Evolutionary conservation across 1,140 invertebrate genomes (phyloP).

Genomic region (Archegozetes longisetosus): DNA sequence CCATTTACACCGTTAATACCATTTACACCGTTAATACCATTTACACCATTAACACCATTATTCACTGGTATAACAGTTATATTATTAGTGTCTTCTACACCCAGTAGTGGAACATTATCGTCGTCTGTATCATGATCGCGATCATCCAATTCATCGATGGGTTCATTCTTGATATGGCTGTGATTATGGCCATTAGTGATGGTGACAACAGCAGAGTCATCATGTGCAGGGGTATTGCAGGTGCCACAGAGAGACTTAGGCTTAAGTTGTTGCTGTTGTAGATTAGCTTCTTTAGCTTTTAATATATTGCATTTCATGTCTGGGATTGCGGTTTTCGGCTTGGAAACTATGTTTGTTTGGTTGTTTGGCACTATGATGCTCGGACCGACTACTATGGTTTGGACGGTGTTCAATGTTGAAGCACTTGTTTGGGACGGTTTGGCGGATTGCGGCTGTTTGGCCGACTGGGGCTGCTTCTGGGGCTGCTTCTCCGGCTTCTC

Average conservation of each 20-base stretch:
- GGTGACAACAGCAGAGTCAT: not conserved
- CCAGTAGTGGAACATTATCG: not conserved
- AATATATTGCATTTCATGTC: constrained; percentile 87
- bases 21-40: too few relatives aligned
- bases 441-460: not conserved
- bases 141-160: not conserved
- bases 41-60: not conserved
- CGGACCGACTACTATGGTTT: not conserved
- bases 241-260: not conserved
- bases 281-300: constrained; percentile 44
- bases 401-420: not conserved
- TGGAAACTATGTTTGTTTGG: constrained; percentile 33
- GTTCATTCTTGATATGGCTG: not conserved
- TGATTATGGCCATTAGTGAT: constrained; percentile 1
- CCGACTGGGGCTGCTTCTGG: not conserved
- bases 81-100: not conserved
- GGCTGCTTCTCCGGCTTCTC: not conserved
- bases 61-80: not conserved
- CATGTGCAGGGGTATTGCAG: not conserved
- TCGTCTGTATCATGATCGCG: not conserved
- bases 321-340: constrained; percentile 53
- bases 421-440: not conserved
- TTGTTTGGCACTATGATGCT: constrained; percentile 32
- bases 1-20: not conserved
- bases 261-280: constrained; percentile 11